Percentiles rank a stretch among this genome's conserved stretches.
These are phyloP conservation scores for Ciconia stormi DNA, from an alignment of 2,113 vertebrate genomes.

Conservation along the genomic window DNA sequence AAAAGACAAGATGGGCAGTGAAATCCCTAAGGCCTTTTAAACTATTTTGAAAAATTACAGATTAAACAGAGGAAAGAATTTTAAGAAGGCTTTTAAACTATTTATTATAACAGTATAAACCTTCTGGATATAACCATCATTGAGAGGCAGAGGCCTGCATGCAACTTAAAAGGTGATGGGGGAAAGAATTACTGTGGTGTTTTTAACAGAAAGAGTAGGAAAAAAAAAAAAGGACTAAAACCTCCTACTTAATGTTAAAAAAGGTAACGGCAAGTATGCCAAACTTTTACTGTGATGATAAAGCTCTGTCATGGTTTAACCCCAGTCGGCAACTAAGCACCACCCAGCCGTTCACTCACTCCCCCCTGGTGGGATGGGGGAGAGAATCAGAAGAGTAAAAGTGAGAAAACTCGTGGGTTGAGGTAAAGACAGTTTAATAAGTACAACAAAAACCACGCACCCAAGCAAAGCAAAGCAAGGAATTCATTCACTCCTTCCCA, in stretches of 20 bases:
- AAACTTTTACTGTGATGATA: neutral
- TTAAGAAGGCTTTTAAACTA: neutral
- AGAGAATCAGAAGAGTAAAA: too few species aligned
- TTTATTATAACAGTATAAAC: neutral
- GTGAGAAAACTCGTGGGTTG: too few species aligned
- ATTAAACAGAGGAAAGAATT: neutral
- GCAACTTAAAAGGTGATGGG: neutral
- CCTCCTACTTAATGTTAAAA: neutral
- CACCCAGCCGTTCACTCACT: too few species aligned
- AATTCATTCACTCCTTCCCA: too few species aligned
- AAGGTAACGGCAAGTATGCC: neutral
- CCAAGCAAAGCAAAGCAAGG: too few species aligned
- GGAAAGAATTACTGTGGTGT: neutral
- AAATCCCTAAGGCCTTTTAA: neutral
- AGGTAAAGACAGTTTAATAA: too few species aligned
- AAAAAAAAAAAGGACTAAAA: neutral
- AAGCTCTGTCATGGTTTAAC: neutral
- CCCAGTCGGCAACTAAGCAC: too few species aligned
- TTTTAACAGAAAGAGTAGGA: neutral
- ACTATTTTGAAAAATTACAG: constrained; percentile 31
- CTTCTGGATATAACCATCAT: neutral
- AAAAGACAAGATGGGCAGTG: constrained; percentile 29
- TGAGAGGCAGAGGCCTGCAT: neutral
- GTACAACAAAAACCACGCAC: too few species aligned
- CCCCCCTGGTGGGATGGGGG: too few species aligned